Base-by-base conservation (phyloP, 2,888 invertebrate species). In the Synanthedon andrenaeformis region DNA sequence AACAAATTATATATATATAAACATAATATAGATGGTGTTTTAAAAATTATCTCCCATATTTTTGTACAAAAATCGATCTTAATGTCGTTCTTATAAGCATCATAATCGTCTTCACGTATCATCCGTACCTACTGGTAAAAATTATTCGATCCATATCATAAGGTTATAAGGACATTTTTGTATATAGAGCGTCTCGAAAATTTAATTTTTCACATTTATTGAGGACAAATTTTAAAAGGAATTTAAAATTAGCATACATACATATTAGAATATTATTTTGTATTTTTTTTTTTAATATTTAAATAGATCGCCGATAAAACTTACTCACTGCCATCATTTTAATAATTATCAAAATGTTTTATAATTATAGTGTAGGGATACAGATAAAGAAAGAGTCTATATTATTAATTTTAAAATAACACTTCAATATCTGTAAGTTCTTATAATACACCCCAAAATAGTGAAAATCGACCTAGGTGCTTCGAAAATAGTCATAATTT, bases 121-220 rank as follows among this genome's bases (percentile, higher is more conserved):
- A 74, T 70, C 59, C 49, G 12, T 17, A 79, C 75, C 70, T 81
- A 70, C 58, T 66, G 48, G 12, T 49, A 49, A 8, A 14, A 49
- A 13, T 71, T 62, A 69, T 72, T 79, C 62, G 61, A 73, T 65
- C 72, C 85, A 86, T 86, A 86, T 85, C 85, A 85, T 79, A 72
- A 67, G 64, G 64, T 69, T 57, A 61, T 81, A 82, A 76, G 71
- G 72, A 71, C 75, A 14, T 14, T 13, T 13, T 72, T 82, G 76
- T 79, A 80, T 69, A 74, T 79, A 79, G 63, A 35, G 35, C 14
- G 45, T 45, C 45, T 45, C 11, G 14, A 45, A 45, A 45, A 45
- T 4, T 13, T 45, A 5, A 13, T 45, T 45, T 45, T 14, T 13
- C 5, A 45, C n/a, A 45, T 12, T 45, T 64, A 62, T 64, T 63